A percentile compares a stretch with the other conserved stretches of the same genome.
Conservation (phyloP, 2,113 vertebrate species). For the Promerops cafer region DNA sequence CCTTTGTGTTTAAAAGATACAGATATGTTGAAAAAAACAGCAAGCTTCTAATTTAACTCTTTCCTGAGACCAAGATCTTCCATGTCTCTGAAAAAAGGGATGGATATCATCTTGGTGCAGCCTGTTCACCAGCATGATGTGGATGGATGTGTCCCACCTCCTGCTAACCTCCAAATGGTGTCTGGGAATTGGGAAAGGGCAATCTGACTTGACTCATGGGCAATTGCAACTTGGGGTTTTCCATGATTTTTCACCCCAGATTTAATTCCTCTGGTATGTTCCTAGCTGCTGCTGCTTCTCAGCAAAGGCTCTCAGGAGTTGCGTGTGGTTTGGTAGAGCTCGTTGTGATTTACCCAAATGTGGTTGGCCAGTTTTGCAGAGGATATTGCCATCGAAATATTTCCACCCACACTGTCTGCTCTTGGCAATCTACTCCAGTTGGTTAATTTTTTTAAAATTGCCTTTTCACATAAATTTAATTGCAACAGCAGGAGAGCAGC, state of each 20-base stretch:
- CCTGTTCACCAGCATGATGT: too few species aligned
- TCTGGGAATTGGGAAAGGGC: background rate
- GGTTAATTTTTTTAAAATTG: background rate
- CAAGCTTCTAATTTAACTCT: background rate
- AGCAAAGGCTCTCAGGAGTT: fast-evolving
- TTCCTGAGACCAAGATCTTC: background rate
- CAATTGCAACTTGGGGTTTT: background rate
- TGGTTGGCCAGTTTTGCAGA: background rate
- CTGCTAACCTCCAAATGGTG: background rate
- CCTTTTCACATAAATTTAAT: background rate
- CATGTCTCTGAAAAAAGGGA: background rate
- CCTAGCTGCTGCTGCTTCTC: background rate
- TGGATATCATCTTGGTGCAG: background rate
- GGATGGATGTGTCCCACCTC: background rate
- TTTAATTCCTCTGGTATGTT: background rate
- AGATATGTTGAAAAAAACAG: background rate
- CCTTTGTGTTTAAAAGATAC: background rate
- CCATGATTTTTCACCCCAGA: background rate
- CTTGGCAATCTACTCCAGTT: background rate
- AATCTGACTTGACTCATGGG: background rate
- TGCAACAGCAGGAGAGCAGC: background rate
- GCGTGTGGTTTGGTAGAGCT: background rate
- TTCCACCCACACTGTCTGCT: background rate
- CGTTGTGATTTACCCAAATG: background rate
- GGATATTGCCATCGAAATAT: background rate